phyloP scores from a whole-genome alignment of 2,888 invertebrate species.

The Automeris io region DNA sequence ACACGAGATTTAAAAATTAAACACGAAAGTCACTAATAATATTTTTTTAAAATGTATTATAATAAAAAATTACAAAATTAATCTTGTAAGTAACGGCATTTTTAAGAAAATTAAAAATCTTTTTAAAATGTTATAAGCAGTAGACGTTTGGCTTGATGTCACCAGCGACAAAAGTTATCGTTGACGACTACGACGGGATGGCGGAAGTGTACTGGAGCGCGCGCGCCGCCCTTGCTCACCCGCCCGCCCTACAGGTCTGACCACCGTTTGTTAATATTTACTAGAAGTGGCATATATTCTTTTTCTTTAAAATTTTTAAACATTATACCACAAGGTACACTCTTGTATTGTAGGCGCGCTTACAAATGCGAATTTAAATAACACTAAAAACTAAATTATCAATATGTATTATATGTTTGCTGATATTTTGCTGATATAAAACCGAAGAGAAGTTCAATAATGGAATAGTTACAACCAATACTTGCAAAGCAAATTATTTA shows the following conservation, averaged over 20 bases:
- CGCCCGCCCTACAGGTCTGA: conserved; percentile 39
- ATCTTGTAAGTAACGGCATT: neutral
- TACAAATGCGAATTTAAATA: too few species aligned
- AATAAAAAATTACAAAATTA: neutral
- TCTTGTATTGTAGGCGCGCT: too few species aligned
- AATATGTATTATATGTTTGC: too few species aligned
- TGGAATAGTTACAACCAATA: too few species aligned
- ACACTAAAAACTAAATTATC: too few species aligned
- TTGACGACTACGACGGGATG: conserved; percentile 25
- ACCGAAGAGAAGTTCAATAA: too few species aligned
- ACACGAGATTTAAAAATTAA: neutral
- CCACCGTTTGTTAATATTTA: conserved; percentile 18
- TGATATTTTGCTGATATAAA: too few species aligned
- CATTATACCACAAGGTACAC: too few species aligned
- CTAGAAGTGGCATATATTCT: conserved; percentile 1
- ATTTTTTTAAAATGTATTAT: neutral
- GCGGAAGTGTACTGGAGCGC: conserved; percentile 53
- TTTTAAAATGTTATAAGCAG: conserved; percentile 1
- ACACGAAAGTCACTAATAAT: neutral
- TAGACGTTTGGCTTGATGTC: conserved; percentile 8
- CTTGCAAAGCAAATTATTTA: too few species aligned
- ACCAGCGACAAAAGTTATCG: conserved; percentile 10
- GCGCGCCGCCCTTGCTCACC: conserved; percentile 54
- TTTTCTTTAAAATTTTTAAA: neutral
- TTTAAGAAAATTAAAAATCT: neutral